Evolutionary conservation across 2,113 vertebrate genomes (phyloP).

Genomic region (Symphodus melops): DNA sequence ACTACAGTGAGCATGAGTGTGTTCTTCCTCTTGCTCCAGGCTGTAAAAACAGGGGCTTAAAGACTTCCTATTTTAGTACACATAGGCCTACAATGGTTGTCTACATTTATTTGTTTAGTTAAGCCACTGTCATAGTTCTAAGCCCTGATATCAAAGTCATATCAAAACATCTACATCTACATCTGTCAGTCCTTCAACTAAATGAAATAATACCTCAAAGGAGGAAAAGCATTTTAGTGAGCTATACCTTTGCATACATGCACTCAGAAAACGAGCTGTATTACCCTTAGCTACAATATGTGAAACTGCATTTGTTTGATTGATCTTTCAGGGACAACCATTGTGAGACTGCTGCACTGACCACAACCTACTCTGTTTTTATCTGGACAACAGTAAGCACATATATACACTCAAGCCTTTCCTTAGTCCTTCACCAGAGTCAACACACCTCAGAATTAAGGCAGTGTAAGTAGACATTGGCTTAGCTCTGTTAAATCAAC

Average conservation of each 20-base stretch:
- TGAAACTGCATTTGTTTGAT: too few species aligned
- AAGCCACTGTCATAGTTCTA: not conserved
- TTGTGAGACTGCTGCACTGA: not conserved
- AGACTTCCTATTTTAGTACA: not conserved
- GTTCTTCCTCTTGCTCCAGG: not conserved
- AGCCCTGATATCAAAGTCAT: not conserved
- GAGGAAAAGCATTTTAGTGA: not conserved
- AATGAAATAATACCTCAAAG: not conserved
- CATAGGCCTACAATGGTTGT: conserved; percentile 7
- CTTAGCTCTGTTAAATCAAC: not conserved
- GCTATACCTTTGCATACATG: too few species aligned
- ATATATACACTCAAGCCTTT: not conserved
- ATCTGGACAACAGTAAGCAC: not conserved
- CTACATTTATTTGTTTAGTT: not conserved
- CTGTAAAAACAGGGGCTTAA: not conserved
- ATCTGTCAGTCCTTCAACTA: not conserved
- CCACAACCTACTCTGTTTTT: not conserved
- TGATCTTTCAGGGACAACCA: too few species aligned
- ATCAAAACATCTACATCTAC: not conserved
- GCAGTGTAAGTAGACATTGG: not conserved
- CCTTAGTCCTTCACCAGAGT: not conserved
- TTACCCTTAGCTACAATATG: too few species aligned
- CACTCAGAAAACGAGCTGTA: too few species aligned
- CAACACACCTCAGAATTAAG: not conserved
- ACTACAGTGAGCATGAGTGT: not conserved